phyloP scores from a whole-genome alignment of 2,797 vertebrate species.

The Hylomyscus alleni region DNA sequence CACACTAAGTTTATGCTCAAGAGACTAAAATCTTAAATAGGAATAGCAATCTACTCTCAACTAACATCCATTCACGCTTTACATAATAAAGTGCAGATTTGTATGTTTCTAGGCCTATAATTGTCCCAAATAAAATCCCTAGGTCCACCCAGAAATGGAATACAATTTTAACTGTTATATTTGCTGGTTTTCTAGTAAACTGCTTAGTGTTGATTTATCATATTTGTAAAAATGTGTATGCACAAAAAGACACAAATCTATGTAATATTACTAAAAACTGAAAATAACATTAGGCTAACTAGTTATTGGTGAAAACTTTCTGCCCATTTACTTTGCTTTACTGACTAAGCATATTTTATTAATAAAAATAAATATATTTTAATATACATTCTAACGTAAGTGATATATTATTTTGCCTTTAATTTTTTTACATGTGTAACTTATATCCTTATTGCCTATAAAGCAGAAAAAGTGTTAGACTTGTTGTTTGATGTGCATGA shows the following conservation, averaged over 20 bases:
- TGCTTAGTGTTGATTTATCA: neutral
- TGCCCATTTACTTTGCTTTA: neutral
- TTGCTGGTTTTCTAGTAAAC: neutral
- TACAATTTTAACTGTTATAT: constrained; percentile 37
- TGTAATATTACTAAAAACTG: neutral
- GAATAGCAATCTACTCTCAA: neutral
- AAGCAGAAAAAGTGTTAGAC: neutral
- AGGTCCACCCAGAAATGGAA: neutral
- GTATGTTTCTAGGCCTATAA: constrained; percentile 5
- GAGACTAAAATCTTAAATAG: neutral
- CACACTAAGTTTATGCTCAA: neutral
- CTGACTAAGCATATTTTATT: neutral
- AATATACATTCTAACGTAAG: neutral
- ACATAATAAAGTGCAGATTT: neutral
- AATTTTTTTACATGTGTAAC: neutral
- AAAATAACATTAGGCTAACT: neutral
- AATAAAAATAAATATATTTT: constrained; percentile 38
- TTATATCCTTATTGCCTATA: neutral
- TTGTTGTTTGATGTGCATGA: neutral
- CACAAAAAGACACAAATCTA: neutral
- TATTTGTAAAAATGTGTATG: constrained; percentile 32
- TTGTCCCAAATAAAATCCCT: constrained; percentile 15
- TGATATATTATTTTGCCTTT: neutral
- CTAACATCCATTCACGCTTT: neutral
- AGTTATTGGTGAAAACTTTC: neutral